Evolutionary conservation across 30 jellyfish, hydroid and myxozoan species (phyloP).

Genomic region (Hydra vulgaris): DNA sequence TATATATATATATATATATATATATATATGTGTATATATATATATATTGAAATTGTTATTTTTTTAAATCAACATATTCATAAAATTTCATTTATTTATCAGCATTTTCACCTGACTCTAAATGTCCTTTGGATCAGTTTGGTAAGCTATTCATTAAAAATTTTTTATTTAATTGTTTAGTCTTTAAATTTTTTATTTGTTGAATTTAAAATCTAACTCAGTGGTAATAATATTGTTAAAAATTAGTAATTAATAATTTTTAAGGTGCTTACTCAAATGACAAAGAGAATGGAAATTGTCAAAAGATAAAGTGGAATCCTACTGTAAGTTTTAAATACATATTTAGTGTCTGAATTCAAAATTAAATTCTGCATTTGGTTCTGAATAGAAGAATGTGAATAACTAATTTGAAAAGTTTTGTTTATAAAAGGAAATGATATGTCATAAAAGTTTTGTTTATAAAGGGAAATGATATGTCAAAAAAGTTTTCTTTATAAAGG

Average conservation of each 20-base stretch:
- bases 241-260: too few species aligned
- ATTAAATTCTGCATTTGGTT: too few species aligned
- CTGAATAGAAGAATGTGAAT: too few species aligned
- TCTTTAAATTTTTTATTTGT: too few species aligned
- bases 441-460: neutral
- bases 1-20: too few species aligned
- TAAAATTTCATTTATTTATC: neutral
- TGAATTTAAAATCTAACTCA: too few species aligned
- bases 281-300: slow-evolving; percentile 56
- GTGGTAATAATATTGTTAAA: too few species aligned
- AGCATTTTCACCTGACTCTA: slow-evolving; percentile 89
- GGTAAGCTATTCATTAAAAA: slow-evolving; percentile 46
- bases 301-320: slow-evolving; percentile 81
- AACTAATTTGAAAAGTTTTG: too few species aligned
- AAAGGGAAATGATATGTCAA: slow-evolving; percentile 92
- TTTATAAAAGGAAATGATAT: neutral
- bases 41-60: neutral
- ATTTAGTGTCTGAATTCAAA: too few species aligned
- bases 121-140: slow-evolving; percentile 69
- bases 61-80: too few species aligned
- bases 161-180: too few species aligned
- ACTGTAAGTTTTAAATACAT: slow-evolving; percentile 38
- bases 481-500: slow-evolving; percentile 42
- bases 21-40: too few species aligned
- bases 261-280: slow-evolving; percentile 46